Percentiles rank a stretch among this genome's conserved stretches.
Evolutionary conservation across 2,113 vertebrate species (phyloP).

Genomic region (Zosterops lateralis): DNA sequence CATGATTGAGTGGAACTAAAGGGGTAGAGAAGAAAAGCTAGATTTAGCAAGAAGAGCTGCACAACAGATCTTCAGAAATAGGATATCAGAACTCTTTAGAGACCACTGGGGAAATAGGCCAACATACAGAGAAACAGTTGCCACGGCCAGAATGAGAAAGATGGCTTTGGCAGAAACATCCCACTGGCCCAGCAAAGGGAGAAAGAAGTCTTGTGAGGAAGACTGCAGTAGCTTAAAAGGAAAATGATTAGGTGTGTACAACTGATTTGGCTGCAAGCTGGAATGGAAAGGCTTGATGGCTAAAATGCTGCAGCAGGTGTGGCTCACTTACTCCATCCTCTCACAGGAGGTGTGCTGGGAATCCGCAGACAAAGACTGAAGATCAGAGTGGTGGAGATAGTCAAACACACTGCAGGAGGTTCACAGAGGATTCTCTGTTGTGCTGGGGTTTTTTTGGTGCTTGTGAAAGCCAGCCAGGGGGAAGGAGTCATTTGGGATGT

Average conservation of each 20-base stretch:
- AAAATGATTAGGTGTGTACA: background rate
- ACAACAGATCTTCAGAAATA: background rate
- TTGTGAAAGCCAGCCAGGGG: background rate
- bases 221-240: background rate
- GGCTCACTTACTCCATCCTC: background rate
- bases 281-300: background rate
- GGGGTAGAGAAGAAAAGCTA: background rate
- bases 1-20: background rate
- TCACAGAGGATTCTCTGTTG: background rate
- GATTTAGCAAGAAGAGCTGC: background rate
- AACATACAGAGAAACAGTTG: background rate
- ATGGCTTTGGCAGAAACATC: background rate
- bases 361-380: background rate
- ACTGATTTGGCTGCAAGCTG: background rate
- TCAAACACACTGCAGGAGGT: background rate
- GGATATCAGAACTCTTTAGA: background rate
- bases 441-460: background rate
- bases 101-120: background rate
- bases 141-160: background rate
- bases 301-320: background rate
- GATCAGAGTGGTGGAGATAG: background rate
- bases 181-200: background rate
- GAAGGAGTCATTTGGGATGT: background rate
- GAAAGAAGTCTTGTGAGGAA: background rate
- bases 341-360: background rate